Conservation (phyloP, 2,113 vertebrate species). For the Phocoena phocoena region DNA sequence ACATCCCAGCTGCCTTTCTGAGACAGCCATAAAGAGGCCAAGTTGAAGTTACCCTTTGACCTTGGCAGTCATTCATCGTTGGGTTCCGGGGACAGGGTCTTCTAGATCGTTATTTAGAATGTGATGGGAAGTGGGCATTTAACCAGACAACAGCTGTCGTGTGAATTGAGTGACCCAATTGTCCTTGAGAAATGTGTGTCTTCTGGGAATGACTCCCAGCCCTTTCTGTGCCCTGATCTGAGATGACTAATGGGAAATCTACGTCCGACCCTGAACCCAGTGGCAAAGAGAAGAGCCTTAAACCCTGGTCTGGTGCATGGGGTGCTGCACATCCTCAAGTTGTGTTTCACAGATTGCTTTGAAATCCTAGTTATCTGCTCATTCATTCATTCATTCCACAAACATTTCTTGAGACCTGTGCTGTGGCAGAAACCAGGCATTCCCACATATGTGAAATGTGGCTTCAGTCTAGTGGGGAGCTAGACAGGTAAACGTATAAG, state of each 20-base stretch:
- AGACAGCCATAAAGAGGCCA: background rate
- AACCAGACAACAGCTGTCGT: conserved; percentile 19
- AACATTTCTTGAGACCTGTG: background rate
- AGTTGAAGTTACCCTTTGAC: background rate
- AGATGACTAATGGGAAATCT: background rate
- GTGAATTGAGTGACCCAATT: background rate
- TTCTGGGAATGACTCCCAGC: background rate
- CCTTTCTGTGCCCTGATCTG: background rate
- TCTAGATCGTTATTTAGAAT: conserved; percentile 23
- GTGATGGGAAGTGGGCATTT: conserved; percentile 26
- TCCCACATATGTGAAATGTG: rapidly evolving
- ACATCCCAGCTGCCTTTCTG: background rate
- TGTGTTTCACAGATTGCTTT: background rate
- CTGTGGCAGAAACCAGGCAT: background rate
- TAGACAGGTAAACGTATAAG: rapidly evolving
- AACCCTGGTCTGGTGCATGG: background rate
- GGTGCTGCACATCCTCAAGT: background rate
- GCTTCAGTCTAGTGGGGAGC: background rate
- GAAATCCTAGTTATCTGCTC: background rate
- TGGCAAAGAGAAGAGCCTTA: background rate
- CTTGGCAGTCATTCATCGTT: background rate
- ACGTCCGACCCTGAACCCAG: background rate
- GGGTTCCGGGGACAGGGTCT: background rate
- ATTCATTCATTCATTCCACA: background rate
- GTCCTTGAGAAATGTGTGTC: conserved; percentile 32